Evolutionary conservation across 2,888 invertebrate species (phyloP), one percentile per base, ranked within the genome.

Genomic region (Scaptomyza polygonia): DNA sequence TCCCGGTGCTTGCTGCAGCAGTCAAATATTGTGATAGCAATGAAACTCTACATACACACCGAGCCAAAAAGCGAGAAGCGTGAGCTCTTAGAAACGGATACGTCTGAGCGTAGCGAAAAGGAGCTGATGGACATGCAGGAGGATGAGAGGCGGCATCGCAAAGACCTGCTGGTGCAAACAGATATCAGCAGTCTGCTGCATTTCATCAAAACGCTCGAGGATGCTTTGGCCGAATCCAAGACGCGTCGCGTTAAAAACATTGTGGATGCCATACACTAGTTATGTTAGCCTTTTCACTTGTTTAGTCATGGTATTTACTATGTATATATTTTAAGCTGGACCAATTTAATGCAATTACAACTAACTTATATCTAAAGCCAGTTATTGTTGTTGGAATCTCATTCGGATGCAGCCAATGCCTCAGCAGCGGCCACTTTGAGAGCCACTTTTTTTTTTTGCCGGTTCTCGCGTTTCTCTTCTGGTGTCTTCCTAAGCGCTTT

Each of bases 401-500:
- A 68, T 74, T 72, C 68, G 9, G 63, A n/a, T 14, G 74, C 47
- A 4, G 74, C 69, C 48, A 88, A 49, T 4, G 85, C 69, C 27
- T 87, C 81, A 8, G 77, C 67, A 1, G 88, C 87, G 25, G 85
- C 88, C 6, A 84, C 82, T 32, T 86, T 90, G 7, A 89, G 61
- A 11, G 89, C 89, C 1, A 78, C 66, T 85, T 93, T 93, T 79
- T 93, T 94, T 73, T 93, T 93, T 58, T 93, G 91, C 9, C 93
- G 91, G 80, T 93, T 93, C 16, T 93, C 91, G 79, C 95, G 95
- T 79, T 93, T 94, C 85, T 96, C 96, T 64, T 94, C 93, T 0
- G 94, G 91, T 0, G 95, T 94, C 91, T 96, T 96, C 85, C 95
- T 95, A 52, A 98, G 92, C 39, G 97, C 98, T 92, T 97, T 97